A percentile compares a stretch with the other conserved stretches of the same genome.
Conservation (phyloP, 2,888 invertebrate species). For the Melinopterus prodromus region DNA sequence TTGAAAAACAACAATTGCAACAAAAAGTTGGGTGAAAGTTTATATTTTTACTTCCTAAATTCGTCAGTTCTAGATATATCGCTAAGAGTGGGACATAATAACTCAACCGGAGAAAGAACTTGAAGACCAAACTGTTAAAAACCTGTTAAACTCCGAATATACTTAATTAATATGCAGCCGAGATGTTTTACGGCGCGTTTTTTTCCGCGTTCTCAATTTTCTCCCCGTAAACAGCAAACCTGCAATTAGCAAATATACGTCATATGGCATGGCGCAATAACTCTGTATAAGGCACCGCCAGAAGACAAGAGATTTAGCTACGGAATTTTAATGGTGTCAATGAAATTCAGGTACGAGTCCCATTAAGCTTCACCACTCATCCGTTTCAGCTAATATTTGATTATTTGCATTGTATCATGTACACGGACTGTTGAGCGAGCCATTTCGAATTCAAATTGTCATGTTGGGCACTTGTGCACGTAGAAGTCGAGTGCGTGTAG, state of each 20-base stretch:
- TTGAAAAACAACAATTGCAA: too few species aligned
- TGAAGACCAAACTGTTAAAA: too few species aligned
- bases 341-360: background rate
- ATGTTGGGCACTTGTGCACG: conserved; percentile 4
- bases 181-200: background rate
- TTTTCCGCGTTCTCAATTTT: background rate
- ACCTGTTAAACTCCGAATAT: too few species aligned
- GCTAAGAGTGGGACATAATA: too few species aligned
- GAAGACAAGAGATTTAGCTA: background rate
- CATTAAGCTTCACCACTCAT: background rate
- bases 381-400: background rate
- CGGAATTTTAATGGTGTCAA: conserved; percentile 11
- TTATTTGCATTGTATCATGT: background rate
- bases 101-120: too few species aligned
- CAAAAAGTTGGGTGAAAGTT: too few species aligned
- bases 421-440: background rate
- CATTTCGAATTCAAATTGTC: background rate
- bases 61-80: too few species aligned
- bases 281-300: background rate
- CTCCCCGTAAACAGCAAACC: background rate
- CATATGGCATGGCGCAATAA: background rate
- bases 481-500: conserved; percentile 15
- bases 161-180: background rate
- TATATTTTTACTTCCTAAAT: too few species aligned
- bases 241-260: background rate